Evolutionary conservation across 2,113 vertebrate genomes (phyloP).

Genomic region (Syrrhaptes paradoxus): DNA sequence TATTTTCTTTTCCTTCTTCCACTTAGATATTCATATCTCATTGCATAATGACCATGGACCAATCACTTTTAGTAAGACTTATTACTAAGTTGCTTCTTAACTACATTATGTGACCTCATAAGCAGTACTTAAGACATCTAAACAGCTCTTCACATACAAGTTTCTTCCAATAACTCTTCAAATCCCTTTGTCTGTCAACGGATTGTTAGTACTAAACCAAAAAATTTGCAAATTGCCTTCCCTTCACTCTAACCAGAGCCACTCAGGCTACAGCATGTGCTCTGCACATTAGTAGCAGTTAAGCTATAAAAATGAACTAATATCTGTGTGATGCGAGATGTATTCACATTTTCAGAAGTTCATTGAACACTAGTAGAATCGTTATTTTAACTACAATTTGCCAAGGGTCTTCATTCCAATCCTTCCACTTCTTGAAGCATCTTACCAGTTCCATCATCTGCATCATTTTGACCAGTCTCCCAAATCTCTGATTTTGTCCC

Average conservation of each 20-base stretch:
- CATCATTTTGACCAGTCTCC: conserved; percentile 84
- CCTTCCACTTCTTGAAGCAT: conserved; percentile 13
- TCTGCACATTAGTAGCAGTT: neutral
- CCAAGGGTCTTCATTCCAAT: neutral
- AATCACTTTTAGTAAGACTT: neutral
- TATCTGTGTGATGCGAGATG: neutral
- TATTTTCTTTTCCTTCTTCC: neutral
- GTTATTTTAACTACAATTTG: neutral
- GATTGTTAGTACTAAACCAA: neutral
- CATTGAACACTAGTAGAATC: neutral
- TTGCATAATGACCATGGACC: neutral
- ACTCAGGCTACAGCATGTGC: neutral
- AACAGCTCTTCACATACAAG: neutral
- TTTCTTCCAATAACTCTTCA: neutral
- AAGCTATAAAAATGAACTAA: neutral
- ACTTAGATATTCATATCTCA: neutral
- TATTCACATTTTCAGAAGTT: neutral
- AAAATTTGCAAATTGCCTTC: neutral
- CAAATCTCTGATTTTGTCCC: conserved; percentile 82
- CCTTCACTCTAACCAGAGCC: neutral
- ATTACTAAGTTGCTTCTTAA: neutral
- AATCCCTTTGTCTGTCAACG: neutral
- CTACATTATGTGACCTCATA: neutral
- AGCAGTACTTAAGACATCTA: neutral
- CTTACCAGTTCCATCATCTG: conserved; percentile 85